Evolutionary conservation across 2,113 vertebrate species (phyloP).

Genomic region (Myiozetetes cayanensis): DNA sequence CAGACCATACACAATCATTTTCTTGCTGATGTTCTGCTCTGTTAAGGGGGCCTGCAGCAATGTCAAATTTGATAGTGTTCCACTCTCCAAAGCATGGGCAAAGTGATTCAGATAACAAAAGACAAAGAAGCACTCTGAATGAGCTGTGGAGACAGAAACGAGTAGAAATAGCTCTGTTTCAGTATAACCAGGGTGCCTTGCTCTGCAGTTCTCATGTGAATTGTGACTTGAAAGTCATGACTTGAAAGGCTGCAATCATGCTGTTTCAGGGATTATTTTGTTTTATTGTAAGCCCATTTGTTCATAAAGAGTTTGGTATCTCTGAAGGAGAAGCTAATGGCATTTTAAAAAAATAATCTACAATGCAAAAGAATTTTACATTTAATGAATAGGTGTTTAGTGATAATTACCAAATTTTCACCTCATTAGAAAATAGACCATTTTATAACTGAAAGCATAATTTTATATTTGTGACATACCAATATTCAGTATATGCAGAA

Average conservation of each 20-base stretch:
- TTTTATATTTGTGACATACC: background rate
- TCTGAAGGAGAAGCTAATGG: background rate
- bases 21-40: constrained; percentile 38
- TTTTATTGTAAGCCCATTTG: background rate
- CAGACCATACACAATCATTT: background rate
- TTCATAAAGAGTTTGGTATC: background rate
- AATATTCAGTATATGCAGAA: background rate
- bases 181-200: background rate
- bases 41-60: constrained; percentile 15
- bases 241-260: background rate
- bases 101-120: background rate
- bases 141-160: background rate
- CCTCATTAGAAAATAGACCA: background rate
- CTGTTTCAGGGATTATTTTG: background rate
- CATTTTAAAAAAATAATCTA: background rate
- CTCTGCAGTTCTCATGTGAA: background rate
- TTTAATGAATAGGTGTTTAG: background rate
- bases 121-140: background rate
- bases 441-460: background rate
- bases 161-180: background rate
- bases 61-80: constrained; percentile 39
- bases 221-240: background rate
- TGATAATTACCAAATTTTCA: background rate
- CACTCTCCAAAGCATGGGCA: background rate
- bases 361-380: background rate